Percentiles rank a stretch among this genome's conserved stretches.
Evolutionary conservation across 1,140 invertebrate genomes (phyloP).

Genomic region (Stegodyphus mimosarum): DNA sequence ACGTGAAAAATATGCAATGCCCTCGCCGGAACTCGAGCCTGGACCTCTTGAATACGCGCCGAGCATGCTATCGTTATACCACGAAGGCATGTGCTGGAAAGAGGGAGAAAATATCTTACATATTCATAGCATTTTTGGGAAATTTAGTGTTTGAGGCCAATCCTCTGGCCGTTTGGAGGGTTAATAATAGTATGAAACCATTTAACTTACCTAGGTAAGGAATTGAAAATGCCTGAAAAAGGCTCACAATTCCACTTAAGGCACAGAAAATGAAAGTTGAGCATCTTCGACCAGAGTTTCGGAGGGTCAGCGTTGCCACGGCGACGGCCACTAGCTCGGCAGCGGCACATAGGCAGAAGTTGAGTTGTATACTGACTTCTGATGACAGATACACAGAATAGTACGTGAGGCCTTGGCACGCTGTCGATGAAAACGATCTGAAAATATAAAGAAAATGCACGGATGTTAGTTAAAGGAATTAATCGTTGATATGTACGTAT

Average conservation of each 20-base stretch:
- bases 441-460: constrained; percentile 20
- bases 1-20: no score
- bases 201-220: constrained; percentile 27
- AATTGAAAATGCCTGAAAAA: constrained; percentile 27
- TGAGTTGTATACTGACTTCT: constrained; percentile 80
- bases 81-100: no score
- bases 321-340: constrained; percentile 77
- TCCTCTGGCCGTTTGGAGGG: no score
- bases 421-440: constrained; percentile 80
- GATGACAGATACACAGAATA: constrained; percentile 85
- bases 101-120: no score
- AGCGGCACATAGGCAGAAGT: constrained; percentile 85
- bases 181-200: no score
- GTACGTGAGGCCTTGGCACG: constrained; percentile 87
- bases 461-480: no score
- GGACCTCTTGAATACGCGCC: no score
- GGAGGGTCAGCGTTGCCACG: constrained; percentile 9
- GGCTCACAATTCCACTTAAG: constrained; percentile 50
- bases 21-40: no score
- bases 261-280: constrained; percentile 35
- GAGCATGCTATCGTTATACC: no score
- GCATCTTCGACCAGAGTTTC: constrained; percentile 27
- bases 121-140: no score
- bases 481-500: no score
- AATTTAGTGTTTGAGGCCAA: no score